Conservation (phyloP, 2,113 vertebrate species). For the Lichenostomus cassidix region DNA sequence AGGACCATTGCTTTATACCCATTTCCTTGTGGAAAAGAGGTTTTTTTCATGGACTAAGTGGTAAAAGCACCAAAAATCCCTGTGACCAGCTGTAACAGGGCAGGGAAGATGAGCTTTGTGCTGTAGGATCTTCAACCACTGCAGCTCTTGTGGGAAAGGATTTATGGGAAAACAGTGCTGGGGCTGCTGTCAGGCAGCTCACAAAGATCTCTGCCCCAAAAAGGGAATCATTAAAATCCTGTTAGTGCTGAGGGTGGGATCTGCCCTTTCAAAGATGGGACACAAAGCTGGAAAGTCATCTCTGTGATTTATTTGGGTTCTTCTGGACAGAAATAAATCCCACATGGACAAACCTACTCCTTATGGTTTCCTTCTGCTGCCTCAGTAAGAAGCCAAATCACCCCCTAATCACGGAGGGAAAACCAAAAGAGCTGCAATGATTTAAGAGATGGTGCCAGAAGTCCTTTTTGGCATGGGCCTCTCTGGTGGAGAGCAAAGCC, state of each 20-base stretch:
- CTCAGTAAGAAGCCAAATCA: neutral
- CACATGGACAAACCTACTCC: neutral
- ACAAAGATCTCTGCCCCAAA: neutral
- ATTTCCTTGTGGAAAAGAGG: neutral
- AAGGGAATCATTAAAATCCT: neutral
- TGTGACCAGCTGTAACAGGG: neutral
- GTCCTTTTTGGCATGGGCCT: neutral
- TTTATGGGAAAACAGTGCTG: accelerated
- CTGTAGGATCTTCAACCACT: neutral
- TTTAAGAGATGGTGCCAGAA: neutral
- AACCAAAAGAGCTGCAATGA: neutral
- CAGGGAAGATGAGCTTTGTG: neutral
- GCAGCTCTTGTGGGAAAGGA: accelerated
- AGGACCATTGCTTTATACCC: neutral
- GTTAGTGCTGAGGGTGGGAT: neutral
- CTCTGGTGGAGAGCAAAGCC: neutral
- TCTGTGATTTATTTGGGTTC: neutral
- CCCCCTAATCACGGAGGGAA: neutral
- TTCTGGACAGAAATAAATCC: neutral
- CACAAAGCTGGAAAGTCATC: neutral
- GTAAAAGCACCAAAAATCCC: neutral
- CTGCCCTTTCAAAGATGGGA: neutral
- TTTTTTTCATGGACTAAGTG: neutral
- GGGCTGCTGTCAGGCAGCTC: neutral
- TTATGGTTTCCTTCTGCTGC: neutral